Percentiles rank a stretch among this genome's conserved stretches.
phyloP scores from a whole-genome alignment of 2,888 invertebrate species.

The Patella ulyssiponensis region DNA sequence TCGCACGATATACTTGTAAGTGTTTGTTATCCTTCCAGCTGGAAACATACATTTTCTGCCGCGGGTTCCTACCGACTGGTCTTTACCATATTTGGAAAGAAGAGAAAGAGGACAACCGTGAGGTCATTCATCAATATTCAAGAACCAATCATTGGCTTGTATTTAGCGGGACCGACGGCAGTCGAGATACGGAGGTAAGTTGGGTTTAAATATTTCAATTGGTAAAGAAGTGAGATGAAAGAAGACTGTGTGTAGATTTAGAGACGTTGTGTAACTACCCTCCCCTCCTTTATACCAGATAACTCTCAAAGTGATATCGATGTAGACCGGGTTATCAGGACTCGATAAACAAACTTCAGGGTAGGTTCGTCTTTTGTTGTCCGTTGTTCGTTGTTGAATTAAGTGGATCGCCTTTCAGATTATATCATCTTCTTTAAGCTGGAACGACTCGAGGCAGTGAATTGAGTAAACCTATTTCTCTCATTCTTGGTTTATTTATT shows the following conservation, averaged over 20 bases:
- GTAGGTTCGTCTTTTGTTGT: not conserved
- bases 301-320: not conserved
- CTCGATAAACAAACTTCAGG: not conserved
- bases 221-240: too few relatives aligned
- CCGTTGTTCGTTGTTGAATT: not conserved
- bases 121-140: slow-evolving; percentile 47
- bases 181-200: slow-evolving; percentile 52
- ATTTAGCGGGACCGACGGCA: slow-evolving; percentile 48
- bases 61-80: slow-evolving; percentile 44
- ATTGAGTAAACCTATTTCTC: not conserved
- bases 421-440: not conserved
- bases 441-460: not conserved
- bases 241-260: not conserved
- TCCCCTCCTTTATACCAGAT: not conserved
- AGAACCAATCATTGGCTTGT: slow-evolving; percentile 52
- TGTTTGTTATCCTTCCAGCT: slow-evolving; percentile 40
- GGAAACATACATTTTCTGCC: slow-evolving; percentile 47
- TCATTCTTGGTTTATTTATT: too few relatives aligned
- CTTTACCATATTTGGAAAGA: slow-evolving; percentile 37
- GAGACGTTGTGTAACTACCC: not conserved
- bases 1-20: slow-evolving; percentile 11
- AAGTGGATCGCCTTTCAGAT: not conserved
- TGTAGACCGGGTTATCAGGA: not conserved
- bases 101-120: slow-evolving; percentile 28
- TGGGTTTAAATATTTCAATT: too few relatives aligned